phyloP scores from a whole-genome alignment of 2,797 vertebrate genomes.

The Falco concolor region DNA sequence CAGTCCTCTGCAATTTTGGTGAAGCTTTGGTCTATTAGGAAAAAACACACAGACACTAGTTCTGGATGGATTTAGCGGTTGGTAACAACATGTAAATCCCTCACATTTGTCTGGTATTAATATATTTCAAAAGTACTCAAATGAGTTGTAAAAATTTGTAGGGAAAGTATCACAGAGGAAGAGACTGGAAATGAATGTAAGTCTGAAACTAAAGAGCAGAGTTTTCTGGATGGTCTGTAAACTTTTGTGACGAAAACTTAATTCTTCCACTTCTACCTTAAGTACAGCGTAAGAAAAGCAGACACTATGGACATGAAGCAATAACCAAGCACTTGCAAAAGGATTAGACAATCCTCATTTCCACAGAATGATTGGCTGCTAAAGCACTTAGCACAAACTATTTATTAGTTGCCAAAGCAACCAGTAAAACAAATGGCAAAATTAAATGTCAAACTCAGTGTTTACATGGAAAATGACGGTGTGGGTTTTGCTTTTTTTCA shows the following conservation, averaged over 20 bases:
- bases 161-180: background rate
- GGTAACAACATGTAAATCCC: background rate
- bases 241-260: background rate
- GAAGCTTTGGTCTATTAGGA: background rate
- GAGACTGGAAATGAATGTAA: background rate
- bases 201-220: background rate
- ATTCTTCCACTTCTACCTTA: background rate
- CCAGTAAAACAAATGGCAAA: constrained; percentile 65
- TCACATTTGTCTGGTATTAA: background rate
- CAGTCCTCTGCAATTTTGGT: background rate
- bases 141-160: background rate
- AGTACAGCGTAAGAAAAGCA: background rate
- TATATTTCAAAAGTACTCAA: background rate
- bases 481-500: background rate
- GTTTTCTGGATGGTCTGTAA: background rate
- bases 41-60: background rate
- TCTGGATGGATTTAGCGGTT: background rate
- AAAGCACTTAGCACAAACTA: constrained; percentile 57
- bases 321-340: background rate
- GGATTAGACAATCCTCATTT: constrained; percentile 26
- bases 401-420: constrained; percentile 67
- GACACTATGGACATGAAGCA: background rate
- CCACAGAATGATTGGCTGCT: constrained; percentile 42
- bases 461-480: constrained; percentile 60
- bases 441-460: constrained; percentile 52